phyloP scores from a whole-genome alignment of 2,113 vertebrate species.

The Tyto alba region DNA sequence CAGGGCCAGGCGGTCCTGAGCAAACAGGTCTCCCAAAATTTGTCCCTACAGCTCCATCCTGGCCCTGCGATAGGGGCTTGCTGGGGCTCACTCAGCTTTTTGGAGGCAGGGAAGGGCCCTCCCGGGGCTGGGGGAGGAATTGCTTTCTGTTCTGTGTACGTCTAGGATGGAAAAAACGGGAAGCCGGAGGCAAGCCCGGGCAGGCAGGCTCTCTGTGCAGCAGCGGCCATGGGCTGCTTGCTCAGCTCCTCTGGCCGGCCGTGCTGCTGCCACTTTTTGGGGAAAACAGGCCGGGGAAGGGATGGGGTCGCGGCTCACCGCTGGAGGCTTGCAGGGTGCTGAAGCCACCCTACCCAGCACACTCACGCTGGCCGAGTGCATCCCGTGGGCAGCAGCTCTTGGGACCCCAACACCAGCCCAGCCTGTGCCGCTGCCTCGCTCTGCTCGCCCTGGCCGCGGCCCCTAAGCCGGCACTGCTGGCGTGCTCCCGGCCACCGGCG shows the following conservation, averaged over 20 bases:
- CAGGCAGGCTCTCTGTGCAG: rapidly evolving
- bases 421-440: neutral
- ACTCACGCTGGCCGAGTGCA: rapidly evolving
- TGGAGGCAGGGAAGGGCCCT: neutral
- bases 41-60: rapidly evolving
- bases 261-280: neutral
- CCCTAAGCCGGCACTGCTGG: rapidly evolving
- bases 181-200: neutral
- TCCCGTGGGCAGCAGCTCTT: rapidly evolving
- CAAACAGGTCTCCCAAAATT: neutral
- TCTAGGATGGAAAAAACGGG: neutral
- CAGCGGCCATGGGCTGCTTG: neutral
- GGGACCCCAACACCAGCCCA: rapidly evolving
- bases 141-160: neutral
- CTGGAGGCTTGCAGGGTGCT: neutral
- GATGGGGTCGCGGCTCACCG: rapidly evolving
- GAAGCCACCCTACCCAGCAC: neutral
- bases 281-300: neutral
- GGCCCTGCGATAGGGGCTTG: neutral
- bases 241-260: neutral
- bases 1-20: rapidly evolving
- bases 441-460: rapidly evolving
- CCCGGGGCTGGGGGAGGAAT: neutral
- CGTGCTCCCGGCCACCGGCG: rapidly evolving
- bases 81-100: neutral